These are phyloP conservation scores for Heterocephalus glaber DNA, from an alignment of 2,113 vertebrate genomes.

Conservation along the genomic window DNA sequence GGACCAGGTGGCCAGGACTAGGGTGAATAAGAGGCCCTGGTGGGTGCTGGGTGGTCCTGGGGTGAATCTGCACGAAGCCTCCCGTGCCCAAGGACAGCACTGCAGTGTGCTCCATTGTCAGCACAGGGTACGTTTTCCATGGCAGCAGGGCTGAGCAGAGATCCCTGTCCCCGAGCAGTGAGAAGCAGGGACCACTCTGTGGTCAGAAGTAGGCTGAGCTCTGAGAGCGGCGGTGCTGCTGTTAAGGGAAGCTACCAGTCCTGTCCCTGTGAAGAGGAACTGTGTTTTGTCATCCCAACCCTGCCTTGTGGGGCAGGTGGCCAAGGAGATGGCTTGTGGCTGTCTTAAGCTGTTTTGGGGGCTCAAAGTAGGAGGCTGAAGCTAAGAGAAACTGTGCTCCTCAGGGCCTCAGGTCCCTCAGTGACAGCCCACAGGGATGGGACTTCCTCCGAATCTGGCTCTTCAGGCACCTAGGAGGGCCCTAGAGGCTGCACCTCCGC, in stretches of 20 bases:
- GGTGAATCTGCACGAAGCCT: neutral
- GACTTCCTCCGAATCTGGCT: neutral
- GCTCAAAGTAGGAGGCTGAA: neutral
- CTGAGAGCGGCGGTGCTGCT: neutral
- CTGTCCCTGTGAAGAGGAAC: neutral
- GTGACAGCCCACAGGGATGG: neutral
- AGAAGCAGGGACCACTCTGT: neutral
- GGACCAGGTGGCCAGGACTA: neutral
- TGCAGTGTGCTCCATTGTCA: neutral
- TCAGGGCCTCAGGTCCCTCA: neutral
- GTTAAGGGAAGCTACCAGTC: neutral
- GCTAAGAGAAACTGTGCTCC: neutral
- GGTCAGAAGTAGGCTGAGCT: neutral
- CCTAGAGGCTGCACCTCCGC: neutral
- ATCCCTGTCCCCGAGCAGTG: neutral
- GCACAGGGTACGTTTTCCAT: neutral
- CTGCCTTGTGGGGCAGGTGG: neutral
- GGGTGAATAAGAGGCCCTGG: neutral
- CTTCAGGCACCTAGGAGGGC: neutral
- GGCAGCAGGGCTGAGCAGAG: neutral
- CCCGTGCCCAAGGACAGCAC: neutral
- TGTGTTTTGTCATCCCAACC: neutral
- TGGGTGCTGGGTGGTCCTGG: neutral
- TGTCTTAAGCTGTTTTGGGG: neutral
- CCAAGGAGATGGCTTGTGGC: neutral